Conservation (phyloP, 2,888 invertebrate species). For the Arrhopalites spinosus region DNA sequence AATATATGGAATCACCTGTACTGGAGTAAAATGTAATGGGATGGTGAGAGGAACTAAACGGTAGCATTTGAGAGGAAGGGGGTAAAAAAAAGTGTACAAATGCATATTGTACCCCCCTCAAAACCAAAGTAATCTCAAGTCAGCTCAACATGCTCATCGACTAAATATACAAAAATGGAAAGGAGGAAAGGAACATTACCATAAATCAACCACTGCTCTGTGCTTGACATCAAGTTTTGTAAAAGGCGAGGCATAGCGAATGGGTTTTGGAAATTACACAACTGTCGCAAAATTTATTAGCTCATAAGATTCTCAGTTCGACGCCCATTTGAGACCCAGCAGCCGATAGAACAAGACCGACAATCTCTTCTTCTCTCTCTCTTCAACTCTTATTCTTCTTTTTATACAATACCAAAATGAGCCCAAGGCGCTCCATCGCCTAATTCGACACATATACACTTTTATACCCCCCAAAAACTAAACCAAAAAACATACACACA, state of each 20-base stretch:
- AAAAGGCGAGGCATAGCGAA: constrained; percentile 52
- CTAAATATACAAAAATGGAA: constrained; percentile 56
- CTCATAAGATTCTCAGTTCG: constrained; percentile 57
- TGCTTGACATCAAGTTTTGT: constrained; percentile 56
- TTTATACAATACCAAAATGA: constrained; percentile 47
- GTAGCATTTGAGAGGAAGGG: too few species aligned
- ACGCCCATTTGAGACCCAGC: constrained; percentile 55
- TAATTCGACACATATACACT: not conserved
- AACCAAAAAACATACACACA: not conserved
- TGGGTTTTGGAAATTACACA: constrained; percentile 57
- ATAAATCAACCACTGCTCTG: constrained; percentile 57
- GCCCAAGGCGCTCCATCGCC: constrained; percentile 21
- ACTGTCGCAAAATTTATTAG: constrained; percentile 57
- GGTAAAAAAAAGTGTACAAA: not conserved
- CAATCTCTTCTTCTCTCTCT: constrained; percentile 37
- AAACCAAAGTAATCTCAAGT: constrained; percentile 26
- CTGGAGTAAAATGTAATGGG: too few species aligned
- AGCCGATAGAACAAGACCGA: constrained; percentile 49
- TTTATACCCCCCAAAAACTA: not conserved
- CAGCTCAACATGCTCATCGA: constrained; percentile 32
- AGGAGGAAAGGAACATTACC: constrained; percentile 56
- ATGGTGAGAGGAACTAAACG: too few species aligned
- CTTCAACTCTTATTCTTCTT: too few species aligned
- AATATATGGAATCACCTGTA: constrained; percentile 36
- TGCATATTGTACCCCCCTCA: not conserved